Evolutionary conservation across 2,797 vertebrate genomes (phyloP).

Genomic region (Chrosomus eos): DNA sequence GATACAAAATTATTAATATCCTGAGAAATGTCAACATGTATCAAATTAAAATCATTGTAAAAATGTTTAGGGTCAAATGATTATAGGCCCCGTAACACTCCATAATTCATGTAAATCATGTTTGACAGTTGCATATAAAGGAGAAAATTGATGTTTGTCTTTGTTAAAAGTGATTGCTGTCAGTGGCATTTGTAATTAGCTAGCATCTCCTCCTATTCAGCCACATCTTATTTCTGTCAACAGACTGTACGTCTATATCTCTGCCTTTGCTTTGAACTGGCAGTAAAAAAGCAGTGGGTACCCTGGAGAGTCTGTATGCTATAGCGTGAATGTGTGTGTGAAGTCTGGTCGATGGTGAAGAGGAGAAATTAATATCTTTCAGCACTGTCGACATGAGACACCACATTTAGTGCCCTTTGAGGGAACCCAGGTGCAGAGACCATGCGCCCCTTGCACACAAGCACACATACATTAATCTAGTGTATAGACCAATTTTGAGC

Average conservation of each 20-base stretch:
- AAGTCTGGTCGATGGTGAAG: conserved; percentile 26
- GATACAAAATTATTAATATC: background rate
- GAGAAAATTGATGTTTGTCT: conserved; percentile 36
- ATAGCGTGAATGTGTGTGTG: background rate
- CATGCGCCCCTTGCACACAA: background rate
- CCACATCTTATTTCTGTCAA: conserved; percentile 11
- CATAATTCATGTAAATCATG: conserved; percentile 4
- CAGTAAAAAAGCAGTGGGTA: background rate
- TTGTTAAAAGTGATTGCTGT: conserved; percentile 22
- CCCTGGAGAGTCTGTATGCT: conserved; percentile 12
- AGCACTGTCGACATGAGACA: conserved; percentile 33
- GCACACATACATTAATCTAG: background rate
- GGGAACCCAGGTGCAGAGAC: conserved; percentile 36
- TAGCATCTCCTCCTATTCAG: background rate
- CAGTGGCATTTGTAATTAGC: conserved; percentile 29
- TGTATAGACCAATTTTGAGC: too few relatives aligned
- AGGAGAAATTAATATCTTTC: conserved; percentile 31
- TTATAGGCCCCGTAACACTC: background rate
- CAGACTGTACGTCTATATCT: background rate
- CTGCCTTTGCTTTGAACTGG: conserved; percentile 33
- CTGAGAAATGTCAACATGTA: conserved; percentile 8
- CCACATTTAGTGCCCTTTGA: conserved; percentile 17
- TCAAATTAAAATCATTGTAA: conserved; percentile 6
- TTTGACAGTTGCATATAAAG: background rate
- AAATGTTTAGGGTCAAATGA: conserved; percentile 21